phyloP scores from a whole-genome alignment of 2,888 invertebrate species.

The Tenthredo distinguenda region DNA sequence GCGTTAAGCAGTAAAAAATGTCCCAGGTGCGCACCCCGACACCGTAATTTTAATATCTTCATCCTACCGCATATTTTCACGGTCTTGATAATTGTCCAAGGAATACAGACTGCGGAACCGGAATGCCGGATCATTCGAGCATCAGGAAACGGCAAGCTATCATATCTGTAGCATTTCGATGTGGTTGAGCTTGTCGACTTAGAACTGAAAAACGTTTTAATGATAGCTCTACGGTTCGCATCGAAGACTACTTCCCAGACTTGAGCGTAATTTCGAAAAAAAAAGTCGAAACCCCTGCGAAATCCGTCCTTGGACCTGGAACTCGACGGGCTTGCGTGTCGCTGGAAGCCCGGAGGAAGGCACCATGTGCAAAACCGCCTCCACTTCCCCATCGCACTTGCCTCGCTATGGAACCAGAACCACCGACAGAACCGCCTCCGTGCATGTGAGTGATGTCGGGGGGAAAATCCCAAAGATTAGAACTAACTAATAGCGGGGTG shows the following conservation, averaged over 20 bases:
- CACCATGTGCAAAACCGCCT: constrained; percentile 58
- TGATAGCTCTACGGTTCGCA: constrained; percentile 19
- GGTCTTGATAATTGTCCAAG: neutral
- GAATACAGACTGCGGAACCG: constrained; percentile 5
- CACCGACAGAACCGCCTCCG: constrained; percentile 54
- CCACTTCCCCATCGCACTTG: constrained; percentile 53
- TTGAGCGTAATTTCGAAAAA: neutral
- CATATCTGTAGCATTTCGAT: neutral
- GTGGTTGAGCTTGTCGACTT: neutral
- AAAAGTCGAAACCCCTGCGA: neutral
- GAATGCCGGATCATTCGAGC: neutral
- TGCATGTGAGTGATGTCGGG: constrained; percentile 56
- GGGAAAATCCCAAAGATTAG: neutral
- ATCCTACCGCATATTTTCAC: neutral
- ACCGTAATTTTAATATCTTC: neutral
- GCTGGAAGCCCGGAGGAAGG: constrained; percentile 55
- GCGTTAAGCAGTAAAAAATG: constrained; percentile 33
- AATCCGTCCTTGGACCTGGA: neutral
- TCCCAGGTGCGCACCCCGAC: neutral
- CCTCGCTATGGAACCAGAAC: constrained; percentile 56
- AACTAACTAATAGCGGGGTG: neutral
- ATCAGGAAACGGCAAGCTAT: constrained; percentile 26
- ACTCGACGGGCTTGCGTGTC: constrained; percentile 55
- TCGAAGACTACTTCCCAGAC: constrained; percentile 30
- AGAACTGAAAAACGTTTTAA: neutral